A percentile compares a stretch with the other conserved stretches of the same genome.
Conservation (phyloP, 1,140 invertebrate genomes). For the Hesperophylax magnus region DNA sequence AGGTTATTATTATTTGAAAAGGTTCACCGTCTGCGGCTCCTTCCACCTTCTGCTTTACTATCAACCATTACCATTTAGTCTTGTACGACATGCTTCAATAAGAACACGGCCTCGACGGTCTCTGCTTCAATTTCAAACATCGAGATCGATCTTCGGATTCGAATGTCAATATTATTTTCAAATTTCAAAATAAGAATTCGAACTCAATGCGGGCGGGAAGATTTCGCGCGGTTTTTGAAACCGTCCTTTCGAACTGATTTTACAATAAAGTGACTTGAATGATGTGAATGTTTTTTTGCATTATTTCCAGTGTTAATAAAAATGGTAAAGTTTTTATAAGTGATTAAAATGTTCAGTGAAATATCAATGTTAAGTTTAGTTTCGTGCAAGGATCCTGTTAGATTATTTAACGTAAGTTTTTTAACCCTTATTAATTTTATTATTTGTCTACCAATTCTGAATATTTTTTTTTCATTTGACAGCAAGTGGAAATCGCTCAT, state of each 20-base stretch:
- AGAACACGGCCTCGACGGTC: neutral
- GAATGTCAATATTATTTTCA: neutral
- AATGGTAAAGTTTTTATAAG: neutral
- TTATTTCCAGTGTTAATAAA: neutral
- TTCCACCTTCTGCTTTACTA: neutral
- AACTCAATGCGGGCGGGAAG: slow-evolving; percentile 4
- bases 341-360: slow-evolving; percentile 12
- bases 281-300: neutral
- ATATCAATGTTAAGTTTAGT: neutral
- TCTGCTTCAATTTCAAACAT: neutral
- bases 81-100: neutral
- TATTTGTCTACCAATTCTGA: too few species aligned
- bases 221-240: slow-evolving; percentile 23
- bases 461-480: too few species aligned
- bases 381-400: neutral
- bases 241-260: too few species aligned
- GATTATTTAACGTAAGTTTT: slow-evolving; percentile 3
- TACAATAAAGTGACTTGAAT: neutral
- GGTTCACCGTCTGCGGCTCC: neutral
- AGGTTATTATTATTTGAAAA: slow-evolving; percentile 11
- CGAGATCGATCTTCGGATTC: neutral
- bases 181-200: slow-evolving; percentile 21
- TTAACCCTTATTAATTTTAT: too few species aligned
- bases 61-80: neutral
- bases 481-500: too few species aligned